These are phyloP conservation scores for Morone saxatilis DNA, from an alignment of 2,113 vertebrate species.

Conservation along the genomic window DNA sequence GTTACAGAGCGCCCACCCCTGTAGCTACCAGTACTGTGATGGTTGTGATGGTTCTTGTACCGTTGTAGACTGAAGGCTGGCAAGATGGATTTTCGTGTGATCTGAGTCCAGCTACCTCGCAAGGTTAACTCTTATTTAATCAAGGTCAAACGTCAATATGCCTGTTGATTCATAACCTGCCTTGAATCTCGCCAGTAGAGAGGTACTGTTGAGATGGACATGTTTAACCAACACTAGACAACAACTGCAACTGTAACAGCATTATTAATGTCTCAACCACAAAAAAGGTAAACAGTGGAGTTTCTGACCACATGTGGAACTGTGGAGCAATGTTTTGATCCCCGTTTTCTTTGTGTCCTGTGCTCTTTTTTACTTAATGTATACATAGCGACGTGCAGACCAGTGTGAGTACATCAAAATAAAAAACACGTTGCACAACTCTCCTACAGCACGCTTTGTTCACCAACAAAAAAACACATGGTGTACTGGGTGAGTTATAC, in stretches of 20 bases:
- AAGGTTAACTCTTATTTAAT: too few species aligned
- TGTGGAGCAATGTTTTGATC: background rate
- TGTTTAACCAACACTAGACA: background rate
- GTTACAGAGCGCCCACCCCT: too few species aligned
- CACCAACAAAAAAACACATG: background rate
- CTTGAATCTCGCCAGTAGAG: too few species aligned
- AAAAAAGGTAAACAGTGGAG: background rate
- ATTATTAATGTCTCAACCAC: background rate
- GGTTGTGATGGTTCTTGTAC: too few species aligned
- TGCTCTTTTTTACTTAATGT: background rate
- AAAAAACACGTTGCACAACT: background rate
- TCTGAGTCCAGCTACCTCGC: too few species aligned
- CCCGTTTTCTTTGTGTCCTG: background rate
- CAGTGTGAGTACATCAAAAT: background rate
- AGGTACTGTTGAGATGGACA: background rate
- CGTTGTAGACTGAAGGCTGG: too few species aligned
- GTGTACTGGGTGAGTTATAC: background rate
- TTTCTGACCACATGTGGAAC: background rate
- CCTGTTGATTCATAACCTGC: too few species aligned
- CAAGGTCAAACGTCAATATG: too few species aligned
- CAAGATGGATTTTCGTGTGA: too few species aligned
- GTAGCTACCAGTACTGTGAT: too few species aligned
- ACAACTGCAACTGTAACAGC: background rate
- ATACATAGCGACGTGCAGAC: background rate
- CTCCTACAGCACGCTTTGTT: background rate